Evolutionary conservation across 23 tunicate species (phyloP), one percentile per base, ranked within the genome.

Genomic region (Pegea sp.): DNA sequence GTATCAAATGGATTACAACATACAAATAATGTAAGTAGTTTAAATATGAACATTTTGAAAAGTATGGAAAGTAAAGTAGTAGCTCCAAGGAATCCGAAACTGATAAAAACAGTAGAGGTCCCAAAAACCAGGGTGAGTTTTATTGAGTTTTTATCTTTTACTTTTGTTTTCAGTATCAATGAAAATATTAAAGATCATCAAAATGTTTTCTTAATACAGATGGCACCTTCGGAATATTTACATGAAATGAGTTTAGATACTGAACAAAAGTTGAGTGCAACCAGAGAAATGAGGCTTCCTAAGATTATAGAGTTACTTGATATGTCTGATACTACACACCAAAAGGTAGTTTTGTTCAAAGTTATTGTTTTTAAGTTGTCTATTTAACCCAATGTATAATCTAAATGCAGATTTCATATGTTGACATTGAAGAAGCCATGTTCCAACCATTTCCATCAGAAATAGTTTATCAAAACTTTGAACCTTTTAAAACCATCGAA

Each of bases 371-470:
- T 38, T 38, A 38, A 8, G 13, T 38, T 38, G 46, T 38, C 16
- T 38, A 8, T 38, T 8, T 38, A 8, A 38, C 46, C 16, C 56
- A 20, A 52, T 0, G 13, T 0, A 52, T 16, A 19, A 19, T 52
- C 24, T 52, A 0, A n/a, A 8, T 56, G 3, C 68, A 84, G 95
- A 76, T 84, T 24, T 84, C 95, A 18, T 67, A 52, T 63, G 98
- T 89, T 38, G 90, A 89, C 34, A 57, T 89, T 28, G 98, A 89
- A 34, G 84, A 89, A 57, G 98, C 98, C 5, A 77, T 89, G 76
- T 89, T 89, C 62, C 98, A 89, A 62, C 90, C 98, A 20, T 89
- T 89, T 77, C 98, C 98, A 28, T 89, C 98, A 0, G 98, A 89
- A 66, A 77, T 89, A 22, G 67, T 52, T 52, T 89, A 77, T 49